Evolutionary conservation across 2,888 invertebrate species (phyloP).

Genomic region (Brachyptera putata): DNA sequence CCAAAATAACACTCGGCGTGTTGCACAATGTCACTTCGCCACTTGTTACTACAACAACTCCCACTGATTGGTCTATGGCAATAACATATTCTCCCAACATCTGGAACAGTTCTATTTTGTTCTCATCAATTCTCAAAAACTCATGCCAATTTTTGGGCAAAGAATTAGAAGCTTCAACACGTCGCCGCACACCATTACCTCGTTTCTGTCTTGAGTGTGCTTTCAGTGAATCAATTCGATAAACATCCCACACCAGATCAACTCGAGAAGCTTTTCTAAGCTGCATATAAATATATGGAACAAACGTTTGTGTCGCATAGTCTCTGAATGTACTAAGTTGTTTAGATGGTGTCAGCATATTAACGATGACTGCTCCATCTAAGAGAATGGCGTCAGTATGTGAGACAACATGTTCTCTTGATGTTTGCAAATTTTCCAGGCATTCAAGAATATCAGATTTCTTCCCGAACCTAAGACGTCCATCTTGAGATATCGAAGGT

Average conservation of each 20-base stretch:
- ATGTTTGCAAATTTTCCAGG: not conserved
- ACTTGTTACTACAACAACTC: not conserved
- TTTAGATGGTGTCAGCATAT: not conserved
- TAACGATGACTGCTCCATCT: not conserved
- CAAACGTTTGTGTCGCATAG: not conserved
- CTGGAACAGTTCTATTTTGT: conserved; percentile 21
- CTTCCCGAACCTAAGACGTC: conserved; percentile 14
- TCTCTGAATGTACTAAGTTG: conserved; percentile 1
- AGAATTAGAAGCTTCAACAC: not conserved
- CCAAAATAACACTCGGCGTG: too few species aligned
- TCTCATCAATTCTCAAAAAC: conserved; percentile 6
- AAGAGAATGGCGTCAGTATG: conserved; percentile 8
- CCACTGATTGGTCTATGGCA: not conserved
- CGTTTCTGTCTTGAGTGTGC: not conserved
- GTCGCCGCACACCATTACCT: not conserved
- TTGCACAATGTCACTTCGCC: too few species aligned
- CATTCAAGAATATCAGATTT: conserved; percentile 21
- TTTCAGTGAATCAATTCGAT: not conserved
- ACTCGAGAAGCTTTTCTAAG: not conserved
- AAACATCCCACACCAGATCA: not conserved
- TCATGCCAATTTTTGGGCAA: conserved; percentile 14
- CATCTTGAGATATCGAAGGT: conserved; percentile 19
- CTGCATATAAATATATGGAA: not conserved
- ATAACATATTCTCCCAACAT: not conserved
- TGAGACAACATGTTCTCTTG: too few species aligned